A percentile compares a stretch with the other conserved stretches of the same genome.
Evolutionary conservation across 2,113 vertebrate genomes (phyloP).

Genomic region (Cathartes aura): DNA sequence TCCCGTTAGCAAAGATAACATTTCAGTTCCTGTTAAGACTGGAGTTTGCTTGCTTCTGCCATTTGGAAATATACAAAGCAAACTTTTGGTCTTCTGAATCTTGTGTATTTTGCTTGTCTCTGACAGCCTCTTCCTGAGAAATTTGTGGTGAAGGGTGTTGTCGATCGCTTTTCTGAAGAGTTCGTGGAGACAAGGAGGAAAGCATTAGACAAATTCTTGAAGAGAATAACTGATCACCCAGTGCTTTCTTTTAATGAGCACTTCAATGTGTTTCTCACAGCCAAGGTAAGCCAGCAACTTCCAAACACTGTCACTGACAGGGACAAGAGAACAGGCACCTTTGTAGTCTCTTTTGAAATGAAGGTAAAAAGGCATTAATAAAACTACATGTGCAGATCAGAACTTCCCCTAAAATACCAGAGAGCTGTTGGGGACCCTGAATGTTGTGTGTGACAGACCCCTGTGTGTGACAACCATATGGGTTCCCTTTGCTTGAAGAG

Average conservation of each 20-base stretch:
- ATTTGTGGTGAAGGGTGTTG: constrained; percentile 97
- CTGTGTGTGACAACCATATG: background rate
- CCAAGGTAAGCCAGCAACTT: constrained; percentile 83
- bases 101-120: background rate
- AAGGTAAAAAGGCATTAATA: background rate
- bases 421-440: background rate
- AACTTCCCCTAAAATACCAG: background rate
- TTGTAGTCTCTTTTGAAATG: background rate
- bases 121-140: constrained; percentile 94
- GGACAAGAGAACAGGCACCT: background rate
- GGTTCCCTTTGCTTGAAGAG: background rate
- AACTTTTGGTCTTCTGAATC: background rate
- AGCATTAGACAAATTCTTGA: constrained; percentile 96
- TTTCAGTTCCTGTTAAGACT: background rate
- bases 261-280: constrained; percentile 90
- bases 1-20: background rate
- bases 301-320: background rate
- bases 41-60: background rate
- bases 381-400: background rate
- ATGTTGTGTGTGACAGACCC: background rate
- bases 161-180: constrained; percentile 97
- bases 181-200: constrained; percentile 96
- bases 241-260: constrained; percentile 97
- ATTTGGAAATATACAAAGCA: too few species aligned
- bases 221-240: constrained; percentile 94